Base-by-base conservation (phyloP, 64 coral and sea anemone genomes). In the Actinia equina region DNA sequence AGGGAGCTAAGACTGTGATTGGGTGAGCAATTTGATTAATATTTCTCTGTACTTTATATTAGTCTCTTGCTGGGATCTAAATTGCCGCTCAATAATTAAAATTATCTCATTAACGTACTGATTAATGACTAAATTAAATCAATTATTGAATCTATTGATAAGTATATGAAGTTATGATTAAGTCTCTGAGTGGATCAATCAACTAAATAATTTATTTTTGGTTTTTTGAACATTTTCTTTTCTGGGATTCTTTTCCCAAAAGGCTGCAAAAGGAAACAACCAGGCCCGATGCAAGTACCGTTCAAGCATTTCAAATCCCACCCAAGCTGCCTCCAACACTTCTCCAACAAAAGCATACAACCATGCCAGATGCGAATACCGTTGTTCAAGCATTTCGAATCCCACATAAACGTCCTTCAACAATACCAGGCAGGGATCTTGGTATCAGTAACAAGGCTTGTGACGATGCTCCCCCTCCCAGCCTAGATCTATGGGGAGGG, bases 1-100 rank as follows among this genome's bases (percentile, higher is more conserved):
- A 63, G 20, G 43, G 45, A n/a, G 30, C 80, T 17, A 44, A 82
- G 53, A 20, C 80, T 82, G 80, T 82, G 15, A 82, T 82, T 51
- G 80, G 45, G 80, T 82, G 44, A 82, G 80, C 30, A 17, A 20
- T 2, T 41, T 74, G 26, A 74, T 74, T 74, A 74, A 41, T 74
- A 37, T 0, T 41, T 27, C 69, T 16, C 69, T 14, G 25, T 74
- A 25, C n/a, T 41, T 26, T 74, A 41, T 9, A 25, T 74, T 74
- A 15, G 25, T 41, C 11, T 74, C 69, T 74, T 74, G 69, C 69
- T 42, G 69, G 41, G n/a, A 26, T 30, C 11, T 74, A 27, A 37
- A 41, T 74, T 15, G 26, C 69, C 25, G 3, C 23, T 74, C 2
- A 41, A 74, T 41, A 15, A 74, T 74, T 41, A 10, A 65, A 65